Conservation (phyloP, 2,113 vertebrate genomes). For the Etheostoma cragini region DNA sequence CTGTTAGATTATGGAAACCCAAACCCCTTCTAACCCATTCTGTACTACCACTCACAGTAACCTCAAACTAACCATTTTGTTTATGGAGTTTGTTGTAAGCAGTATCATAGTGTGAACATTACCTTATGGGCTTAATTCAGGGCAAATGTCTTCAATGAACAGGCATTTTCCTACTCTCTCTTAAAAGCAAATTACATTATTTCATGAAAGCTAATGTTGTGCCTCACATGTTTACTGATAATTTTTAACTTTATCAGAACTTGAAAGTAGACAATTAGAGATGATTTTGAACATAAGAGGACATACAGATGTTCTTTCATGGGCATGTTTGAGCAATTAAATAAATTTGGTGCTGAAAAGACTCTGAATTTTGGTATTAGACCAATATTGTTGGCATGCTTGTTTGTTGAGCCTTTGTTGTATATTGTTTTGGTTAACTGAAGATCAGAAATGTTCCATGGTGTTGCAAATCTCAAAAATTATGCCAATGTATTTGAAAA, state of each 20-base stretch:
- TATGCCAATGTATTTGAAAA: neutral
- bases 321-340: neutral
- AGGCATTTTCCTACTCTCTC: neutral
- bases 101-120: neutral
- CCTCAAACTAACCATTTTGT: neutral
- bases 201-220: neutral
- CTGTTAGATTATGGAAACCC: too few species aligned
- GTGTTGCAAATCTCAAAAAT: neutral
- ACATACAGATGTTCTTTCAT: neutral
- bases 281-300: neutral
- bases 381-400: neutral
- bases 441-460: neutral
- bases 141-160: neutral
- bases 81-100: neutral
- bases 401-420: neutral
- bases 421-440: constrained; percentile 12
- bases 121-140: neutral
- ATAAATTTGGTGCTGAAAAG: neutral
- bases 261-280: neutral
- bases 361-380: neutral
- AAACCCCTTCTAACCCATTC: neutral
- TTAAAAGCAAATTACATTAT: neutral
- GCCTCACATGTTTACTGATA: neutral
- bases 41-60: neutral
- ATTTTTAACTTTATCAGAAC: neutral